These are phyloP conservation scores for Colinus virginianus DNA, from an alignment of 2,113 vertebrate genomes.

Conservation along the genomic window DNA sequence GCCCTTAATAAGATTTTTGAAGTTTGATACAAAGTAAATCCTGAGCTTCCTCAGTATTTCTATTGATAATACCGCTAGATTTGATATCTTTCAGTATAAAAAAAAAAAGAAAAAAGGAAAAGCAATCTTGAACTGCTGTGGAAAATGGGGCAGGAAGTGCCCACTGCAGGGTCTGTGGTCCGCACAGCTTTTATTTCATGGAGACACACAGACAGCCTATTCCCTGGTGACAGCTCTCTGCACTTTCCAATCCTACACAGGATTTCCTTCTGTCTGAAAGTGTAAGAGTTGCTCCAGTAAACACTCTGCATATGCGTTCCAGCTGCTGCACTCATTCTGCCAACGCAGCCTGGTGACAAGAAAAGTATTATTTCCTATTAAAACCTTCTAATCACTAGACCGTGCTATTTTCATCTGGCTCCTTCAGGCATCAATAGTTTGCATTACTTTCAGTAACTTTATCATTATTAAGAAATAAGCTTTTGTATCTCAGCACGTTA, in stretches of 20 bases:
- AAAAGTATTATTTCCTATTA: conserved; percentile 79
- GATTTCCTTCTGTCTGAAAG: conserved; percentile 85
- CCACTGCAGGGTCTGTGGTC: conserved; percentile 68
- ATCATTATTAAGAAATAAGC: conserved; percentile 61
- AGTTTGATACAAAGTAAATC: conserved; percentile 76
- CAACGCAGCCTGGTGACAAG: conserved; percentile 73
- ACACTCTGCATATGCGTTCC: conserved; percentile 81
- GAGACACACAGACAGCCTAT: conserved; percentile 73
- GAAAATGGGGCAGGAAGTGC: conserved; percentile 47
- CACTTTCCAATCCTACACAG: conserved; percentile 75
- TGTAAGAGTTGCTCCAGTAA: conserved; percentile 76
- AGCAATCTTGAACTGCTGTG: conserved; percentile 19
- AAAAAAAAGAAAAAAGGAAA: neutral
- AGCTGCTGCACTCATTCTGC: conserved; percentile 76
- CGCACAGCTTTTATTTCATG: conserved; percentile 74
- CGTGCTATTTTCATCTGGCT: conserved; percentile 65
- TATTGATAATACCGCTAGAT: conserved; percentile 55
- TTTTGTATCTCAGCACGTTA: conserved; percentile 3
- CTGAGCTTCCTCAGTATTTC: conserved; percentile 16
- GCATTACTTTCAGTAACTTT: conserved; percentile 40
- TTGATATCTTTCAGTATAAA: conserved; percentile 27
- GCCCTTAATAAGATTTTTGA: conserved; percentile 38
- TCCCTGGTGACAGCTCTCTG: conserved; percentile 74
- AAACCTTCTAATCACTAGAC: conserved; percentile 75
- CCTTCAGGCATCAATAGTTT: conserved; percentile 5